Conservation (phyloP, 2,797 vertebrate genomes). For the Pangasius macronema region DNA sequence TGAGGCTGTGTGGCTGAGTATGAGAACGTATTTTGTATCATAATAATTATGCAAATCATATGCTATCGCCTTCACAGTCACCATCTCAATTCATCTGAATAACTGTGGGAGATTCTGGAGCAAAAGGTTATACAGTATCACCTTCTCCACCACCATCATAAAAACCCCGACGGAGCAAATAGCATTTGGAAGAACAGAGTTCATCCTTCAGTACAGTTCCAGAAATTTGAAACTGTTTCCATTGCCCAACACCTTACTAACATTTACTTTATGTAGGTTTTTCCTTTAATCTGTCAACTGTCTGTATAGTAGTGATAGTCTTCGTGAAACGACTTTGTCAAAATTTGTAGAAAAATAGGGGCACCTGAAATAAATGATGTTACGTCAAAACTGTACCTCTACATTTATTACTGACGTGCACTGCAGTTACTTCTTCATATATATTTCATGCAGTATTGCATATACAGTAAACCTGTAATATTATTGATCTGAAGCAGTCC, state of each 20-base stretch:
- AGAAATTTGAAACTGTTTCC: neutral
- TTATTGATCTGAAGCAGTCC: neutral
- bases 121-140: neutral
- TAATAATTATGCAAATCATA: neutral
- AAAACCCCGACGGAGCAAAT: neutral
- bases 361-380: too few relatives aligned
- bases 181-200: neutral
- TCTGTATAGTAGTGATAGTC: neutral
- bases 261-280: neutral
- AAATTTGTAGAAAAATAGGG: too few relatives aligned
- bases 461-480: constrained; percentile 2
- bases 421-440: neutral
- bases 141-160: neutral
- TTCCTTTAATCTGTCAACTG: neutral
- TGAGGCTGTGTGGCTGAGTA: too few relatives aligned
- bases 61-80: neutral
- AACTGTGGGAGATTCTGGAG: neutral
- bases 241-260: neutral
- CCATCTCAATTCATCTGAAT: neutral
- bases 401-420: neutral
- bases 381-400: too few relatives aligned
- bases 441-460: neutral
- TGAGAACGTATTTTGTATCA: too few relatives aligned
- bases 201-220: neutral
- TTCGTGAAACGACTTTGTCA: too few relatives aligned